phyloP scores from a whole-genome alignment of 2,113 vertebrate genomes.

The Accipiter cooperii region DNA sequence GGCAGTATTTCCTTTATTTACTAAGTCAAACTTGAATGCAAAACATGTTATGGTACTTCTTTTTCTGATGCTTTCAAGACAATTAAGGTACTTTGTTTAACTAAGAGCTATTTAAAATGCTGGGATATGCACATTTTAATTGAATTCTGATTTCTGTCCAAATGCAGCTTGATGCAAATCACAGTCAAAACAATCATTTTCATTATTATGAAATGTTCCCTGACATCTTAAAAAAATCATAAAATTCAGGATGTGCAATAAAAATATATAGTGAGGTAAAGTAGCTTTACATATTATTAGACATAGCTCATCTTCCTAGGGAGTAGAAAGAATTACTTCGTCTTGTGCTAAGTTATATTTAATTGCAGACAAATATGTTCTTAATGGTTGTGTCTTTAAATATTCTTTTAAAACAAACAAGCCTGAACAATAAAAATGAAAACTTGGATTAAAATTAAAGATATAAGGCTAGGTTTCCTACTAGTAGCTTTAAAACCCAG shows the following conservation, averaged over 20 bases:
- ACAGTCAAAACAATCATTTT: background rate
- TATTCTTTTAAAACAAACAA: background rate
- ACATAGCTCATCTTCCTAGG: background rate
- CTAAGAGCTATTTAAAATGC: background rate
- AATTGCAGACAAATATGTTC: background rate
- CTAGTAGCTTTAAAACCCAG: background rate
- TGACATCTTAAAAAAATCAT: background rate
- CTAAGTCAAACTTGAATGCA: background rate
- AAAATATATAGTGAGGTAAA: background rate
- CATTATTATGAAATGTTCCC: background rate
- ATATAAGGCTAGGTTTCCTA: background rate
- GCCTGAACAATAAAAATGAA: background rate
- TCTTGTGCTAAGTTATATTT: background rate
- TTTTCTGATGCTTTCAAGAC: background rate
- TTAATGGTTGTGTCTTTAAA: background rate
- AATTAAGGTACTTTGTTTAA: background rate
- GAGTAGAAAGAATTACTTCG: background rate
- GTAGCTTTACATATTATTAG: background rate
- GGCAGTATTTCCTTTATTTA: background rate
- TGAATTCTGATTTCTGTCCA: background rate
- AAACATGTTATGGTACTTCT: background rate
- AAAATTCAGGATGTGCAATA: background rate
- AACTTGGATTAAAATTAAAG: background rate
- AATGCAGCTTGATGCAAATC: background rate
- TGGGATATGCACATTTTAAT: background rate